Percentiles rank a stretch among this genome's conserved stretches.
Conservation (phyloP, 2,113 vertebrate genomes). For the Speoplatyrhinus poulsoni region DNA sequence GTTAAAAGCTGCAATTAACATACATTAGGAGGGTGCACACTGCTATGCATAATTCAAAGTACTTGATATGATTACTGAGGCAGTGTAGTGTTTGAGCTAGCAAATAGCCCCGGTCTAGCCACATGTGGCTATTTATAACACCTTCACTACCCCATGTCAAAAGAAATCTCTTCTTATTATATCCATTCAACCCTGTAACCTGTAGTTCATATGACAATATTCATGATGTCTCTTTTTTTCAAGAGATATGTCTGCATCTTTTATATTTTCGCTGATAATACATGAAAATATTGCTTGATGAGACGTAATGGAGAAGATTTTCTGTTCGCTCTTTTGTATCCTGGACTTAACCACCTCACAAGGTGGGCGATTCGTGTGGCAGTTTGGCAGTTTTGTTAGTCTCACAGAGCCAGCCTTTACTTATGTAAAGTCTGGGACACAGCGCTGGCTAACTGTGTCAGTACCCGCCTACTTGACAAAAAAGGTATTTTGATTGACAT, state of each 20-base stretch:
- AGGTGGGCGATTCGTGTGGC: constrained; percentile 61
- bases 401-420: too few relatives aligned
- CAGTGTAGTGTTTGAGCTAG: constrained; percentile 52
- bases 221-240: constrained; percentile 45
- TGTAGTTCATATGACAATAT: constrained; percentile 36
- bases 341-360: constrained; percentile 59
- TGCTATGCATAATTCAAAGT: constrained; percentile 52
- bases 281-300: constrained; percentile 56
- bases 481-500: too few relatives aligned
- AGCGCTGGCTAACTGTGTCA: too few relatives aligned
- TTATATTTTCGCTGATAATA: constrained; percentile 62
- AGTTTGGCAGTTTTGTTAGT: constrained; percentile 43
- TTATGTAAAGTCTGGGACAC: too few relatives aligned
- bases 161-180: constrained; percentile 43
- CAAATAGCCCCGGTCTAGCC: constrained; percentile 45
- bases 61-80: constrained; percentile 53
- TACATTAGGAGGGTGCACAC: constrained; percentile 45
- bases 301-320: constrained; percentile 50
- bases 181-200: constrained; percentile 45
- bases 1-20: constrained; percentile 65
- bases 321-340: constrained; percentile 53
- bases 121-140: constrained; percentile 35
- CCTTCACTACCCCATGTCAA: constrained; percentile 31
- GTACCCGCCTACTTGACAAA: too few relatives aligned
- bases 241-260: constrained; percentile 55